Percentiles rank a stretch among this genome's conserved stretches.
Conservation (phyloP, 1,140 invertebrate species). For the Streblospio benedicti region DNA sequence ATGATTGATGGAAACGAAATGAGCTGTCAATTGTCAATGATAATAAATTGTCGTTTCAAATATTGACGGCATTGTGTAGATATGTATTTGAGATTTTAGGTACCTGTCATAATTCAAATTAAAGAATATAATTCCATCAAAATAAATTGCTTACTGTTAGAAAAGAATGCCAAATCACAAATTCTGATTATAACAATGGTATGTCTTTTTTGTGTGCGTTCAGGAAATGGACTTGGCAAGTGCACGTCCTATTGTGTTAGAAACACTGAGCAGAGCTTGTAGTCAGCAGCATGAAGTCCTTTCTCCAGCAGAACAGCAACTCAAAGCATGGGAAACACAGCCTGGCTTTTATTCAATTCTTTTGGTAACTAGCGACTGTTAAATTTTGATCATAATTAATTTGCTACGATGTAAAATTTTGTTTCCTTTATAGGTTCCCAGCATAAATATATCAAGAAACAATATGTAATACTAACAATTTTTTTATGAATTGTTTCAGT, state of each 20-base stretch:
- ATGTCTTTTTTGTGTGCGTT: too few species aligned
- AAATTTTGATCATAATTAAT: conserved; percentile 7
- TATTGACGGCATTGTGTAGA: too few species aligned
- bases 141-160: too few species aligned
- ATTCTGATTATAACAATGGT: too few species aligned
- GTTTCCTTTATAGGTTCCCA: background rate
- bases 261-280: conserved; percentile 70
- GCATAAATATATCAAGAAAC: background rate
- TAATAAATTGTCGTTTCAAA: too few species aligned
- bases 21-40: too few species aligned
- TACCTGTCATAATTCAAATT: too few species aligned
- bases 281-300: conserved; percentile 74
- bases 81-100: too few species aligned
- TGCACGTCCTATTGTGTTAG: conserved; percentile 41
- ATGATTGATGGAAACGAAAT: too few species aligned
- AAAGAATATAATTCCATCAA: too few species aligned
- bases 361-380: conserved; percentile 54
- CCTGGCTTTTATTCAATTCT: conserved; percentile 79
- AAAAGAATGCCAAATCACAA: too few species aligned
- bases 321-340: conserved; percentile 77
- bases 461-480: background rate
- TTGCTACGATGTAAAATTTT: too few species aligned
- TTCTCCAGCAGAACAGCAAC: conserved; percentile 75
- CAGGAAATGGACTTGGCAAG: conserved; percentile 27
- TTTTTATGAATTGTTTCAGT: conserved; percentile 52